phyloP scores from a whole-genome alignment of 1,140 invertebrate species.

The Drosophila aff. region DNA sequence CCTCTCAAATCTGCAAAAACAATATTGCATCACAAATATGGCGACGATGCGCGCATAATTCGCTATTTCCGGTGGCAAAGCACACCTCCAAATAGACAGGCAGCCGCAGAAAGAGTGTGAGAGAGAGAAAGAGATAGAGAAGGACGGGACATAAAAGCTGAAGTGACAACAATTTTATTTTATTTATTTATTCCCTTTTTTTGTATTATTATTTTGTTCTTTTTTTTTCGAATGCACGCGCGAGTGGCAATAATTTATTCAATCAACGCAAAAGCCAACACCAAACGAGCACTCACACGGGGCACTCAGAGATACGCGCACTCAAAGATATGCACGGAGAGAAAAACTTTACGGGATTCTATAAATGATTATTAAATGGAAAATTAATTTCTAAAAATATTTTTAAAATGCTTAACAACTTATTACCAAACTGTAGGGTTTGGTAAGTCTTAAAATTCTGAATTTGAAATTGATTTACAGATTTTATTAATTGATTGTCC shows the following conservation, averaged over 20 bases:
- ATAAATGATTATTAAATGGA: too few relatives aligned
- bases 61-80: constrained; percentile 67
- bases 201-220: constrained; percentile 25
- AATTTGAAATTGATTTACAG: neutral
- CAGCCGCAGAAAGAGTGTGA: constrained; percentile 1
- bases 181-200: constrained; percentile 29
- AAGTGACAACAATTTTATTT: constrained; percentile 41
- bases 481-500: neutral
- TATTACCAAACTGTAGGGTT: neutral
- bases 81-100: constrained; percentile 17
- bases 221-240: constrained; percentile 68
- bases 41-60: constrained; percentile 71
- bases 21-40: constrained; percentile 46
- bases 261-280: constrained; percentile 71
- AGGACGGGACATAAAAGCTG: constrained; percentile 23
- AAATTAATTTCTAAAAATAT: neutral
- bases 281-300: constrained; percentile 49
- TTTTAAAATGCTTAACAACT: neutral
- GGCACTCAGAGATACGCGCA: constrained; percentile 37
- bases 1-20: neutral
- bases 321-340: neutral
- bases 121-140: neutral
- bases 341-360: neutral
- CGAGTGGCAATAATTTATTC: constrained; percentile 80
- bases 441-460: neutral